Evolutionary conservation across 2,888 invertebrate genomes (phyloP), one percentile per base, ranked within the genome.

Genomic region (Pharmacophagus antenor): DNA sequence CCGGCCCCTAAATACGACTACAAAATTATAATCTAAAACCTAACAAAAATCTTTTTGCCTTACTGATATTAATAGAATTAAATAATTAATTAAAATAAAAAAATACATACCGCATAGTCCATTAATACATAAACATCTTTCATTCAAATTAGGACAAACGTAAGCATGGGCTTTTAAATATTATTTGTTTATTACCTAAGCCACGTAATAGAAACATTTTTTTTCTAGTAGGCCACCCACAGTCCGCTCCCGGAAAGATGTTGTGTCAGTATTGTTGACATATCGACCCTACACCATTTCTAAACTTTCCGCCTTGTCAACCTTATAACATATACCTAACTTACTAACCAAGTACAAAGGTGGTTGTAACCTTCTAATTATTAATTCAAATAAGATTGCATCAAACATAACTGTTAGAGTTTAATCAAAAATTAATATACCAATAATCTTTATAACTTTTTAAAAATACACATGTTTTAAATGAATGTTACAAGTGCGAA

Each of bases 221-320:
- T 68, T 70, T 69, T 67, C 66, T 55, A 61, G 62, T 56, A 65
- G 79, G 77, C 88, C 88, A 88, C 88, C 88, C 88, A 88, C 87
- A 79, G 68, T 61, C 70, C 65, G 67, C 66, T 62, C 63, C 68
- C 66, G 62, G 66, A 67, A 79, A 82, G 81, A 72, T 75, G 86
- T 76, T 80, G 63, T 74, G 80, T 87, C 88, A 88, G 71, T 72
- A 62, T 62, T 85, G 72, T 88, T 87, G 79, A 83, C 83, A 70
- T 67, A 67, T 67, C 66, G 77, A 72, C 74, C 79, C 77, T 75
- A 76, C 70, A 74, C 81, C 78, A 80, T 80, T 80, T 72, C 76
- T 74, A 74, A 81, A 79, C 78, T 80, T 80, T 83, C 83, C 82
- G 82, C 82, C 73, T 76, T 77, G 78, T 74, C 78, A 79, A 79